phyloP scores from a whole-genome alignment of 2,888 invertebrate species.

The Shargacucullia verbasci region DNA sequence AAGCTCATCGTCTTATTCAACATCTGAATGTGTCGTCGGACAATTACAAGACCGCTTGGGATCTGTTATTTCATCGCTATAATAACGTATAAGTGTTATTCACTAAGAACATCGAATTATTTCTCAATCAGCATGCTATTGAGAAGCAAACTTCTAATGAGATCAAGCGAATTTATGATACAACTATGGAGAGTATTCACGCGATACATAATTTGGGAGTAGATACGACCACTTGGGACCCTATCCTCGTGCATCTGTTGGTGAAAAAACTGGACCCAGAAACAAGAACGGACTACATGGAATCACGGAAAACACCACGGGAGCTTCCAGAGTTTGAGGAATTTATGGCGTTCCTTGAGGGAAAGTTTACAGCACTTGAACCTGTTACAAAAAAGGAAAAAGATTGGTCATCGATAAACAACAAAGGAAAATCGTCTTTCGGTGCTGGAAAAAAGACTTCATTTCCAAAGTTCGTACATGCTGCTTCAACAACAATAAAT shows the following conservation, averaged over 20 bases:
- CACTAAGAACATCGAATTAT: constrained; percentile 36
- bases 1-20: constrained; percentile 38
- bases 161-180: constrained; percentile 32
- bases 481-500: constrained; percentile 1
- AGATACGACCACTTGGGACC: constrained; percentile 39
- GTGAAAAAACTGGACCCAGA: constrained; percentile 10
- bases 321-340: constrained; percentile 5
- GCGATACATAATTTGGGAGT: constrained; percentile 42
- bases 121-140: constrained; percentile 16
- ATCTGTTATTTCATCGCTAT: constrained; percentile 3
- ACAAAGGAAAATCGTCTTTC: neutral
- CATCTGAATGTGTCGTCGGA: constrained; percentile 39
- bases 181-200: constrained; percentile 39
- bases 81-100: constrained; percentile 19
- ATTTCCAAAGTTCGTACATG: constrained; percentile 1
- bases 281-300: constrained; percentile 7
- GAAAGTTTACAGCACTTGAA: too few species aligned
- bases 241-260: constrained; percentile 7
- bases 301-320: constrained; percentile 1
- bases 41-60: constrained; percentile 23
- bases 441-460: constrained; percentile 1
- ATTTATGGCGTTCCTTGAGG: constrained; percentile 3
- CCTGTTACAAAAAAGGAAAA: constrained; percentile 1
- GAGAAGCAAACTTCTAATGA: constrained; percentile 2
- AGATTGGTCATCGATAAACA: constrained; percentile 2